Evolutionary conservation across 2,888 invertebrate genomes (phyloP), one percentile per base, ranked within the genome.

Genomic region (Dryobota labecula): DNA sequence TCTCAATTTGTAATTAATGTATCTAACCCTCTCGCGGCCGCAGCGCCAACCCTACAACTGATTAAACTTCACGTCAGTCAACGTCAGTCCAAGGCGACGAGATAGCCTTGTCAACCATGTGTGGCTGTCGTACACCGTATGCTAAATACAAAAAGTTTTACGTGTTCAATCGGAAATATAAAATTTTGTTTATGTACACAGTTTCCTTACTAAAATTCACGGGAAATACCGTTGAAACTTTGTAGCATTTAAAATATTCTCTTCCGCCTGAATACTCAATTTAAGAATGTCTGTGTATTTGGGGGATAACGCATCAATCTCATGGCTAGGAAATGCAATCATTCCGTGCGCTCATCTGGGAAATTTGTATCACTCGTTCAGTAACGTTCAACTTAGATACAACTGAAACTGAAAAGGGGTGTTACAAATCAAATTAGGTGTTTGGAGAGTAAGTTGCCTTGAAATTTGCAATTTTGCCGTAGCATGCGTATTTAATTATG

Each of bases 51-150:
- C 68, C 58, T 49, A 63, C 72, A 72, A 73, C 73, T 75, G 85
- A 84, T 84, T 80, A 80, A 84, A 84, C 70, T 75, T 41, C 65
- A 60, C 58, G 73, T 85, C 76, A 62, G 53, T 84, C 80, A 73
- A 51, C 70, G 83, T 84, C 85, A 70, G 61, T 47, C 54, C 73
- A 69, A 76, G 61, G 65, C 41, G 47, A 64, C 27, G 56, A 61
- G 69, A 63, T 71, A 73, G 57, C 73, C 72, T 68, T 70, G 76
- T 73, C 79, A 67, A 51, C 41, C 70, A 61, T 58, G 49, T 72
- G 68, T 63, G 47, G 7, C 51, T 61, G 51, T 54, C 51, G 15
- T 38, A 49, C 24, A 27, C 27, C 36, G 18, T 69, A 54, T 76
- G 61, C 65, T 65, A 62, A 62, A 69, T 41, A 62, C 38, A 65